These are phyloP conservation scores for Acanthaster planci DNA, from an alignment of 35 echinoderm and acorn worm species.

Conservation along the genomic window DNA sequence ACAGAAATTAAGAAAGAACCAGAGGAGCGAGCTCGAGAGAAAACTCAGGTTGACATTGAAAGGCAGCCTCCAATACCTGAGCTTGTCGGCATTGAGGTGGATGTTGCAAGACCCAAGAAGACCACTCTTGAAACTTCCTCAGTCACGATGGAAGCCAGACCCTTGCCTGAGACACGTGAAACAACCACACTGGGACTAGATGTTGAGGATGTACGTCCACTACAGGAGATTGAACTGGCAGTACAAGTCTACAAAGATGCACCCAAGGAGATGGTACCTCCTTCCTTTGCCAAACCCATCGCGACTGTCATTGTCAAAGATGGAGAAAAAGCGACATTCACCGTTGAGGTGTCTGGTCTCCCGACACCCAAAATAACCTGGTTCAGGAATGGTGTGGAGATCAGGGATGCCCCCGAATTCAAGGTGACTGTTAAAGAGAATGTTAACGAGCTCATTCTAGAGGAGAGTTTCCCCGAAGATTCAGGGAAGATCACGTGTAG, in stretches of 20 bases:
- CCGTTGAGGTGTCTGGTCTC: conserved; percentile 56
- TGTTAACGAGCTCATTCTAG: conserved; percentile 56
- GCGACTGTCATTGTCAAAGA: conserved; percentile 64
- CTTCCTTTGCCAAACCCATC: conserved; percentile 66
- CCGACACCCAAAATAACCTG: conserved; percentile 82
- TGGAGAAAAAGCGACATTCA: conserved; percentile 71
- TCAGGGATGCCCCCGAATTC: conserved; percentile 78
- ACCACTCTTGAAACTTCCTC: conserved; percentile 29
- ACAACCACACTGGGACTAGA: conserved; percentile 57
- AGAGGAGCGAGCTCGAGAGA: conserved; percentile 25
- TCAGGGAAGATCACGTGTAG: conserved; percentile 69
- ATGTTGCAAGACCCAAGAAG: neutral
- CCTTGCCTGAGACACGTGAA: conserved; percentile 42
- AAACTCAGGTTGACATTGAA: conserved; percentile 29
- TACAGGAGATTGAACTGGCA: conserved; percentile 68
- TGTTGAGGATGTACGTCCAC: conserved; percentile 55
- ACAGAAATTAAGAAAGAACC: conserved; percentile 37
- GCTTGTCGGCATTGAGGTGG: neutral
- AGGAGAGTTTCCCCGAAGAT: conserved; percentile 94
- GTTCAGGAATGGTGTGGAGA: conserved; percentile 77
- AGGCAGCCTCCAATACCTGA: neutral
- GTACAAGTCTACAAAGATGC: conserved; percentile 47
- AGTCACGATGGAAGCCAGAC: conserved; percentile 42
- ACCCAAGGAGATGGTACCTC: conserved; percentile 42
- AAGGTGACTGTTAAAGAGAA: conserved; percentile 53